Base-by-base conservation (phyloP, 1,140 invertebrate genomes). In the Lycorma delicatula region DNA sequence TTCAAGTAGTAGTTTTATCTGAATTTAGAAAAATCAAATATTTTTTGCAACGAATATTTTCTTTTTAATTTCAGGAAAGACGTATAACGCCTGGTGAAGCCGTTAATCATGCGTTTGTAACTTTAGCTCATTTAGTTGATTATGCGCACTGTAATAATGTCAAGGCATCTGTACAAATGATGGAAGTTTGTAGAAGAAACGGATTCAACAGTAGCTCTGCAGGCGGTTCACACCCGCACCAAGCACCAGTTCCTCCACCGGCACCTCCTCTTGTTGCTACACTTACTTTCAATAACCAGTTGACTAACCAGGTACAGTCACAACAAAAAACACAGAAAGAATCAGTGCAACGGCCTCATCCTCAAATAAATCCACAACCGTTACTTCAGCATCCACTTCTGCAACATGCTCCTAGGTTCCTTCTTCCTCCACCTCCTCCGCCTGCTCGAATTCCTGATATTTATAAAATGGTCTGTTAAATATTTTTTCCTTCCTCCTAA, bases 71-170 rank as follows among this genome's bases (percentile, higher is more conserved):
- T 25, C 63, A 91, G 83, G 93, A 97, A 70, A 78, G 93, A 20
- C 79, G 96, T 18, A 95, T 97, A 64, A 96, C 90, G 44, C 96
- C 96, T 0, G 89, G 89, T 11, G 93, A 97, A 73, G 95, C 95
- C 6, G 72, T 98, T 58, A 93, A 95, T 72, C 95, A 98, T 74
- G 84, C 89, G 13, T 98, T 98, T 75, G 92, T 97, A 6, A 89
- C 88, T 13, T 76, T 98, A 54, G 87, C 88, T 2, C 94, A 98
- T 74, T 78, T 98, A 25, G 86, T 95, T 2, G 94, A 98, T 72
- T 98, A 97, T 72, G 91, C 92, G 1, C 93, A 97, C 72, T 96
- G 92, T 71, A 92, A 93, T 72, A 96, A 95, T 74, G 91, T 95
- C 1, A 94, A 95, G 74, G 88, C 90, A 2, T 93, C 89, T 60